Evolutionary conservation across 1,140 invertebrate species (phyloP), one percentile per base, ranked within the genome.

Genomic region (Anastrepha obliqua): DNA sequence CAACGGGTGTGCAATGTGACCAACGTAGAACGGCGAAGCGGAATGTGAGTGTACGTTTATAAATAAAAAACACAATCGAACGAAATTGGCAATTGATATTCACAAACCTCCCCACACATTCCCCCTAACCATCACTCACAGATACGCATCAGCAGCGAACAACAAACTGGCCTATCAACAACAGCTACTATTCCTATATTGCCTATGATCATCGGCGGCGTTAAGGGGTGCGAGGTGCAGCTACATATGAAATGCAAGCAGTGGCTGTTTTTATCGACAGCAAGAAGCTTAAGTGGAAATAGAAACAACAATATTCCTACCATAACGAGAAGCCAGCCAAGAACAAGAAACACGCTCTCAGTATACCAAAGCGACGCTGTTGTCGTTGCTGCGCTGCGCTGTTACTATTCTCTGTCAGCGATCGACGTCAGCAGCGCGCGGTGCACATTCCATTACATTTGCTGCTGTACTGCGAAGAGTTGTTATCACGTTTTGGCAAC

Each of bases 401-500:
- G 42, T 39, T 44, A 3, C 47, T 64, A 47, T 4, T 20, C 44
- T 29, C 29, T 29, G 29, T 29, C 29, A 29, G 70, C 44, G n/a
- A 47, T 55, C 74, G 11, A 11, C 74, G 47, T 20, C 47, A 29
- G 55, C 89, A 90, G 89, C 91, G 89, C 15, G 8, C 74, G 11
- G n/a, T 47, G 42, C 74, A 81, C 44, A 81, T 81, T 81, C 74
- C 74, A 81, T 51, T 47, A 81, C 74, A 81, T 81, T 81, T 81
- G 74, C 5, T 55, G 42, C 29, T 55, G 44, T 6, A 6, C 47
- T 55, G 47, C 47, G 60, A 89, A 90, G 87, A 91, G 90, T 90
- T 89, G 88, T 89, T 91, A 92, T 92, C 91, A 92, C 91, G 91
- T 92, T 92, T 92, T 87, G 89, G 89, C 90, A 90, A 90, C 91